phyloP scores from a whole-genome alignment of 2,113 vertebrate genomes.

The Pangasianodon hypophthalmus region DNA sequence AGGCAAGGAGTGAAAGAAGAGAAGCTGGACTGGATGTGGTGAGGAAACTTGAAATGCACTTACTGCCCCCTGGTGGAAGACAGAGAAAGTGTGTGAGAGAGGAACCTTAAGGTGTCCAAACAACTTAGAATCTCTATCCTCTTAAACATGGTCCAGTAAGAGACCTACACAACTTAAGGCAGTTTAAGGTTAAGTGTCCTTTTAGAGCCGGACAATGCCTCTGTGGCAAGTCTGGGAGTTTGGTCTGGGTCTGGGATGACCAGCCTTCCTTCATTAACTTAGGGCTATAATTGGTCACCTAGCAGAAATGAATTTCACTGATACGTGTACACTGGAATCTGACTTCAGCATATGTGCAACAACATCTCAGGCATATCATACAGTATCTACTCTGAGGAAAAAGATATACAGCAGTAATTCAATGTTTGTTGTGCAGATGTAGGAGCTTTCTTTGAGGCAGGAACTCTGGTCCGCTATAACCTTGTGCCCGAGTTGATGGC shows the following conservation, averaged over 20 bases:
- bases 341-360: neutral
- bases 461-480: conserved; percentile 88
- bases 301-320: neutral
- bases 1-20: neutral
- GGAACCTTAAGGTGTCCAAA: neutral
- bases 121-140: neutral
- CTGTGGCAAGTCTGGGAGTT: neutral
- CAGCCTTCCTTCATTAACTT: neutral
- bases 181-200: neutral
- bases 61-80: conserved; percentile 34
- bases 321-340: neutral
- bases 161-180: neutral
- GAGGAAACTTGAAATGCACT: conserved; percentile 12
- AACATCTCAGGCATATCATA: neutral
- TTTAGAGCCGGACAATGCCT: neutral
- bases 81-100: neutral
- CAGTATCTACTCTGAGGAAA: neutral
- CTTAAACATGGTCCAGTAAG: no score
- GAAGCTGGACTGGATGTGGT: neutral
- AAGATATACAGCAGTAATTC: neutral
- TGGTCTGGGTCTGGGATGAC: neutral
- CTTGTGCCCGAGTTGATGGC: conserved; percentile 73
- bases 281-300: neutral
- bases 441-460: conserved; percentile 94
- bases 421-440: conserved; percentile 76